phyloP scores from a whole-genome alignment of 2,888 invertebrate genomes.

The Cloeon dipterum region DNA sequence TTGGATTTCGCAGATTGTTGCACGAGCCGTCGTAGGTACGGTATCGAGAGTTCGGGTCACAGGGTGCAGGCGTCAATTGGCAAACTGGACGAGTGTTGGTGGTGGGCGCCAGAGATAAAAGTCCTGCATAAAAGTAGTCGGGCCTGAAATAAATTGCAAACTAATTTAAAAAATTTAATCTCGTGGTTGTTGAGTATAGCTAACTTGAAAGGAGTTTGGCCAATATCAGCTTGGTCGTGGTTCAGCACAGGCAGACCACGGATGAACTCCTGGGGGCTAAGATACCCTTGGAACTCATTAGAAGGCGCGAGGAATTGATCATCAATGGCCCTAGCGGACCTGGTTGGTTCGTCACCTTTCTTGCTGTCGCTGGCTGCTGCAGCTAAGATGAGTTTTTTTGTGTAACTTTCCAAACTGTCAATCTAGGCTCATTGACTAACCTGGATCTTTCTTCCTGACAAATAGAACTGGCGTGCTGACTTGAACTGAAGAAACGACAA shows the following conservation, averaged over 20 bases:
- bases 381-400: too few species aligned
- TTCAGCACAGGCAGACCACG: too few species aligned
- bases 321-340: too few species aligned
- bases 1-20: constrained; percentile 67
- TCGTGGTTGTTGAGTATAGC: not conserved
- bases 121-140: not conserved
- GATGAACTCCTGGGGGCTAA: too few species aligned
- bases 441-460: not conserved
- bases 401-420: not conserved
- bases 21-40: constrained; percentile 78
- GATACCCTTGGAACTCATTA: too few species aligned
- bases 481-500: not conserved
- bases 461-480: not conserved
- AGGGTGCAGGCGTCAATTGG: constrained; percentile 20
- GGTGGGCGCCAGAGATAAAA: not conserved
- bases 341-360: too few species aligned
- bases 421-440: not conserved
- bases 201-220: too few species aligned
- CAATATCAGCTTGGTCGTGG: too few species aligned
- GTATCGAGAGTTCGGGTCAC: constrained; percentile 30
- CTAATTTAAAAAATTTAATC: too few species aligned
- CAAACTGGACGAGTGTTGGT: constrained; percentile 1
- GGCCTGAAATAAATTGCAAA: not conserved
- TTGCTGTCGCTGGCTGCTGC: too few species aligned
- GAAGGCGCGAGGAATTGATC: too few species aligned